These are phyloP conservation scores for Lamellibrachia luymesi DNA, from an alignment of 1,140 invertebrate genomes.

Conservation along the genomic window DNA sequence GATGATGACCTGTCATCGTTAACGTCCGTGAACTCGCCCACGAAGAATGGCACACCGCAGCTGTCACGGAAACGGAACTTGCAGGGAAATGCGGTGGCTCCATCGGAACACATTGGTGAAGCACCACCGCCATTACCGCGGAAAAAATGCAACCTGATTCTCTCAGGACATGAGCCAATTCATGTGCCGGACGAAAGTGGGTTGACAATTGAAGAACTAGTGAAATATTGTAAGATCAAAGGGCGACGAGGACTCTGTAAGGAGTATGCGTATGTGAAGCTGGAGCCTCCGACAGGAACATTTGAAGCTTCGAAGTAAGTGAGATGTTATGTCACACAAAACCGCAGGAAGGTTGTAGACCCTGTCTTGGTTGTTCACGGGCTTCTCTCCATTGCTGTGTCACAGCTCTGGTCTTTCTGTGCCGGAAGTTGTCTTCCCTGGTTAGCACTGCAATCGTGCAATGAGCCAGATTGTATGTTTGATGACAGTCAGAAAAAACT, in stretches of 20 bases:
- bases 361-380: too few relatives aligned
- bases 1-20: constrained; percentile 2
- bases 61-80: constrained; percentile 15
- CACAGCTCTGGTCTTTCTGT: too few relatives aligned
- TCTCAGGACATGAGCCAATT: constrained; percentile 25
- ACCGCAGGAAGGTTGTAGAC: too few relatives aligned
- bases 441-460: too few relatives aligned
- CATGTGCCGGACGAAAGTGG: constrained; percentile 56
- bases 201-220: constrained; percentile 73
- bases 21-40: neutral
- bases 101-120: constrained; percentile 11
- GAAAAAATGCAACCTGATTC: constrained; percentile 27
- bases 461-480: too few relatives aligned
- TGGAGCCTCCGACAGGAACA: constrained; percentile 77
- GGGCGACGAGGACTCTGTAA: constrained; percentile 76
- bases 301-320: constrained; percentile 56
- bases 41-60: constrained; percentile 15
- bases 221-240: constrained; percentile 71
- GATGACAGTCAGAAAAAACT: too few relatives aligned
- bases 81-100: neutral
- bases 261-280: constrained; percentile 79
- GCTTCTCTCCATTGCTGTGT: too few relatives aligned
- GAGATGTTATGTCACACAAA: neutral
- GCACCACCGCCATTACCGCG: constrained; percentile 32
- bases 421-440: too few relatives aligned